Evolutionary conservation across 2,797 vertebrate species (phyloP), one percentile per base, ranked within the genome.

Genomic region (Pseudomugil gertrudae): DNA sequence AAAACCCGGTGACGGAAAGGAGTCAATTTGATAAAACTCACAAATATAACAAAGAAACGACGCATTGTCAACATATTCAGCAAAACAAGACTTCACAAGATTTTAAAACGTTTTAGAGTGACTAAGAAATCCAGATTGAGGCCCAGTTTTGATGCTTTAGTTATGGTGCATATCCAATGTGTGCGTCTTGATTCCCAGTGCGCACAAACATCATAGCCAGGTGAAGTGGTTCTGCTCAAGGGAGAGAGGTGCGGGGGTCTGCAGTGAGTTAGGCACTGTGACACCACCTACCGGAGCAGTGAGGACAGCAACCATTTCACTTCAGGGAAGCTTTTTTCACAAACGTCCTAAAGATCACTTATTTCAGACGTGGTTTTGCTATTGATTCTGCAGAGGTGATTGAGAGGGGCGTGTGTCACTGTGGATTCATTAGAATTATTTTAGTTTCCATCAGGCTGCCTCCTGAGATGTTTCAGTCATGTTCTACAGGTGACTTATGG

Each of bases 251-350:
- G 29, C 21, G 57, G n/a, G 15, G 58, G 57, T 56, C 69, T 24
- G 15, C 27, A 26, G 59, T 35, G 50, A 69, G 47, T 10, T 33
- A 65, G 47, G 40, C 59, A 57, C 55, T 74, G 60, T 76, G 78
- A 63, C 85, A 80, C 87, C 89, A 73, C 81, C 90, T 86, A 68
- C 69, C 55, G 89, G 81, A 52, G 24, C 19, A 32, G 9, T n/a
- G 2, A 8, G 19, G n/a, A 5, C 14, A 65, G 9, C 53, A 38
- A 56, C 17, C 9, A 5, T 26, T 29, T n/a, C 48, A 17, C 50
- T 27, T 53, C 19, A 35, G 26, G 23, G 4, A 19, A 38, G 29
- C 13, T 23, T 1, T 62, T 13, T 64, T 50, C 62, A n/a, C n/a
- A n/a, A n/a, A n/a, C n/a, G n/a, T n/a, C n/a, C n/a, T n/a, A 40